These are phyloP conservation scores for Pipistrellus kuhlii DNA, from an alignment of 2,797 vertebrate species.

Conservation along the genomic window DNA sequence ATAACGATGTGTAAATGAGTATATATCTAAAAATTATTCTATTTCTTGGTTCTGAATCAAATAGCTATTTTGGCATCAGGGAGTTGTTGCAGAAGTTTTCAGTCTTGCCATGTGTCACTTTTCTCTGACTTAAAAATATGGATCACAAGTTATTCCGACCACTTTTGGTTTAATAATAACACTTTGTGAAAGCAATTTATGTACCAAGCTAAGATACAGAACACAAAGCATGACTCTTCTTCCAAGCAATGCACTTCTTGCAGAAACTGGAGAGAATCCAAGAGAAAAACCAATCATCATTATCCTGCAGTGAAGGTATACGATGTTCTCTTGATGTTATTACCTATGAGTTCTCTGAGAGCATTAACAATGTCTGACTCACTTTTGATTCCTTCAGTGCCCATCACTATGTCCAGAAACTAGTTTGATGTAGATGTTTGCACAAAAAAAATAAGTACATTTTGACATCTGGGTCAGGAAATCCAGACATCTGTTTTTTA, in stretches of 20 bases:
- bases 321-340: not conserved
- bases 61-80: slow-evolving; percentile 29
- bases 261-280: slow-evolving; percentile 40
- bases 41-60: not conserved
- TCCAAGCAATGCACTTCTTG: slow-evolving; percentile 4
- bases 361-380: not conserved
- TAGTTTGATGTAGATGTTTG: not conserved
- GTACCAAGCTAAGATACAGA: not conserved
- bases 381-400: not conserved
- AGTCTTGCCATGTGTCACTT: slow-evolving; percentile 31
- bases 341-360: not conserved
- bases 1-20: not conserved
- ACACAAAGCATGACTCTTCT: slow-evolving; percentile 16
- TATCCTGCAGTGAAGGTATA: slow-evolving; percentile 36
- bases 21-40: not conserved
- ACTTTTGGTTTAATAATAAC: not conserved
- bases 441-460: not conserved
- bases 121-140: slow-evolving; percentile 40
- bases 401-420: not conserved
- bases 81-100: slow-evolving; percentile 17
- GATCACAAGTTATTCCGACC: slow-evolving; percentile 19
- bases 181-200: slow-evolving; percentile 20
- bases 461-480: not conserved
- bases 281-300: slow-evolving; percentile 62
- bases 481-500: not conserved